Evolutionary conservation across 2,797 vertebrate genomes (phyloP), one percentile per base, ranked within the genome.

Genomic region (Tenualosa ilisha): DNA sequence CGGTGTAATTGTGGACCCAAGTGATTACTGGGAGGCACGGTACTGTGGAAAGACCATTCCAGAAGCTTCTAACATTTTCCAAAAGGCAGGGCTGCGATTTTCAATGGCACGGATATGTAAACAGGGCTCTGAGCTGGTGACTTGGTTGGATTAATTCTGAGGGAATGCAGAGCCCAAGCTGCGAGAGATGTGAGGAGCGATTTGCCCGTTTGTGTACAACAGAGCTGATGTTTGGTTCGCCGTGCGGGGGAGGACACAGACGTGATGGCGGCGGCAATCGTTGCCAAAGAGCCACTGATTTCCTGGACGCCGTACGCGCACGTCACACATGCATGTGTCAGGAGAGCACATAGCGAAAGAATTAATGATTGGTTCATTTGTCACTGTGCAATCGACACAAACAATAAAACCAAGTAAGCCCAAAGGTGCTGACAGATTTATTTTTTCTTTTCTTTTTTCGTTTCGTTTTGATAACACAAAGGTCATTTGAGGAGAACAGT

Each of bases 301-400:
- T 87, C 83, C 82, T 86, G 59, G 85, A 88, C 81, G 84, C 31
- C 59, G 53, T 65, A 81, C 88, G 87, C 56, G 84, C 53, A 49
- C 40, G 40, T 20, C 31, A 7, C 15, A 72, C 68, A 40, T 31
- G 68, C 68, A 72, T 72, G 72, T 79, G 46, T 1, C 72, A 37
- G 37, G 15, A 79, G 22, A 22, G 40, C 72, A 79, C 40, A 43
- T 46, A 40, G 20, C 37, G 22, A 79, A 79, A 0, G 72, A 40
- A 79, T 79, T 79, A 79, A 46, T 31, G 17, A 75, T 43, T 79
- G 37, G 72, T 46, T 22, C 7, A 46, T 40, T 79, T 79, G 40
- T 79, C 89, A 93, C 90, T 93, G 91, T 93, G 91, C 89, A 89
- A 91, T 91, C 87, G 79, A 50, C 83, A 88, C 84, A 81, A 84